Conservation (phyloP, 1,140 invertebrate genomes). For the Carcinoscorpius rotundicauda region DNA sequence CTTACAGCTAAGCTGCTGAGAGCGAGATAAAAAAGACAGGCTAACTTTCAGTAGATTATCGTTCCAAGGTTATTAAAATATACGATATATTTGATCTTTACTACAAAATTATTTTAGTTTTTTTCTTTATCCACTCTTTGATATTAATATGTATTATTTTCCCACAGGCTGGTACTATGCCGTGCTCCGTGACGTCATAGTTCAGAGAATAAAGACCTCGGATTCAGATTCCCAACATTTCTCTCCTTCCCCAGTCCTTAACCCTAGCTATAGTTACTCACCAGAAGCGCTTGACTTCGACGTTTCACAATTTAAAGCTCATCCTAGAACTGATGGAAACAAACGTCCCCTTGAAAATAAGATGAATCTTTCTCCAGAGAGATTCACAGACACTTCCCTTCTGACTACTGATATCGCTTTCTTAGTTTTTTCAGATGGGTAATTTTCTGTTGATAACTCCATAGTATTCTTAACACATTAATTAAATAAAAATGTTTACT, state of each 20-base stretch:
- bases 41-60: too few species aligned
- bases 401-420: constrained; percentile 8
- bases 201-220: constrained; percentile 32
- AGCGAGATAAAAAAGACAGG: too few species aligned
- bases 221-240: neutral
- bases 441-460: neutral
- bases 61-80: too few species aligned
- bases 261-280: neutral
- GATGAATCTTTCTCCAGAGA: too few species aligned
- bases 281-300: constrained; percentile 11
- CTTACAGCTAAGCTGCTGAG: too few species aligned
- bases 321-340: neutral
- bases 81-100: too few species aligned
- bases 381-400: too few species aligned
- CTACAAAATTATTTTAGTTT: too few species aligned
- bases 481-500: too few species aligned
- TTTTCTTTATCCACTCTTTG: too few species aligned
- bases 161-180: constrained; percentile 47
- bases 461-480: too few species aligned
- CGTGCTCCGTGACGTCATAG: constrained; percentile 44
- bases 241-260: neutral
- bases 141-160: neutral
- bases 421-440: constrained; percentile 18
- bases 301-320: neutral
- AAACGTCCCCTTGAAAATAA: too few species aligned